A percentile compares a stretch with the other conserved stretches of the same genome.
Conservation (phyloP, 2,888 invertebrate species). For the Galerucella pusilla region DNA sequence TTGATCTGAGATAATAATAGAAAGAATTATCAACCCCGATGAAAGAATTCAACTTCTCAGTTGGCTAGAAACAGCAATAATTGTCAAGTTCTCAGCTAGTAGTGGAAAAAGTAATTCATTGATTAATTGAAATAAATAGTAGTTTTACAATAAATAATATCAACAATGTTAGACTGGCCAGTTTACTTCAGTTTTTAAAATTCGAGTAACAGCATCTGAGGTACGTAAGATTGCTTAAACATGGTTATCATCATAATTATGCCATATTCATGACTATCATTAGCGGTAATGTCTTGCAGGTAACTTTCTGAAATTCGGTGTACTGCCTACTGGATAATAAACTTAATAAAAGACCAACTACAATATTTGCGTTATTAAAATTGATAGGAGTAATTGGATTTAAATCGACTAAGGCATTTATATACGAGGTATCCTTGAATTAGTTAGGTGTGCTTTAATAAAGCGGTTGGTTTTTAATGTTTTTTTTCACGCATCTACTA, state of each 20-base stretch:
- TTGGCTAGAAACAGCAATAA: no score
- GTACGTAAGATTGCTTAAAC: neutral
- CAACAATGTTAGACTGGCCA: neutral
- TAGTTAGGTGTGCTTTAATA: neutral
- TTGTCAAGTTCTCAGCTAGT: no score
- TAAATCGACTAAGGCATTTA: neutral
- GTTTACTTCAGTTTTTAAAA: neutral
- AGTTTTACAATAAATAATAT: no score
- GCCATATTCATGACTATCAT: slow-evolving; percentile 1
- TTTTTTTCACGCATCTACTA: no score
- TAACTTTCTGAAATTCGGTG: slow-evolving; percentile 5
- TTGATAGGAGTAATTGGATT: neutral
- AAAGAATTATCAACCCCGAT: no score
- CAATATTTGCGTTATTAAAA: neutral
- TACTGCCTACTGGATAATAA: neutral
- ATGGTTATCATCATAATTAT: slow-evolving; percentile 5
- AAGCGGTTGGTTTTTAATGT: no score
- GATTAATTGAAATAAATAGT: no score
- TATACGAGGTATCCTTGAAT: neutral
- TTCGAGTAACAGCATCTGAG: neutral
- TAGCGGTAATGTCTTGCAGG: neutral
- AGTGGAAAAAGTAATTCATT: no score
- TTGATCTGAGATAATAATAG: no score
- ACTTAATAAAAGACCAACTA: neutral
- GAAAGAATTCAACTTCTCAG: no score